Evolutionary conservation across 1,140 invertebrate genomes (phyloP), one percentile per base, ranked within the genome.

Genomic region (Cyclargus thomasi): DNA sequence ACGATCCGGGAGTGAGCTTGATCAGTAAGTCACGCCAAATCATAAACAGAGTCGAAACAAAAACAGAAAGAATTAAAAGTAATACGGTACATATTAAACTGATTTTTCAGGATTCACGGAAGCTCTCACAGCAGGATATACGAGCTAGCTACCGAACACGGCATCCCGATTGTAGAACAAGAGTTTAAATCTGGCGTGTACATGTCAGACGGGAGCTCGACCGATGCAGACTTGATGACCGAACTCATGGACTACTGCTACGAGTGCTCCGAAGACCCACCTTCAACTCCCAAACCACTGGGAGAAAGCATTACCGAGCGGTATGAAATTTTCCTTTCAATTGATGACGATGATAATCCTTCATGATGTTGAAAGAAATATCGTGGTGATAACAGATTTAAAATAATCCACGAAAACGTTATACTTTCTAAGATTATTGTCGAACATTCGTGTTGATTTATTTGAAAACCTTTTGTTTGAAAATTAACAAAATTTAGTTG

Each of bases 31-130:
- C n/a, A n/a, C n/a, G n/a, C n/a, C n/a, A n/a, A n/a, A n/a, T n/a
- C n/a, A n/a, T n/a, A n/a, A n/a, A n/a, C n/a, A n/a, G n/a, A n/a
- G n/a, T n/a, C n/a, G n/a, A n/a, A n/a, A n/a, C n/a, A n/a, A n/a
- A n/a, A n/a, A n/a, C n/a, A n/a, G n/a, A n/a, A n/a, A n/a, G n/a
- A n/a, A n/a, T n/a, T n/a, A n/a, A n/a, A n/a, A n/a, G n/a, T n/a
- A 62, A 14, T 2, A 62, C 14, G 21, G n/a, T n/a, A n/a, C n/a
- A 22, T n/a, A 23, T 14, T 62, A 22, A 62, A 20, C 23, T 21
- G 6, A 62, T 21, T 17, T 18, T 39, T 35, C n/a, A 64, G 63
- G 63, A 64, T 64, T 3, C 63, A 64, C 36, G 63, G 63, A 10
- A 64, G 29, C 8, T 10, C 0, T 36, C 29, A 39, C 14, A 64